Evolutionary conservation across 2,113 vertebrate genomes (phyloP).

Genomic region (Oryzias melastigma): DNA sequence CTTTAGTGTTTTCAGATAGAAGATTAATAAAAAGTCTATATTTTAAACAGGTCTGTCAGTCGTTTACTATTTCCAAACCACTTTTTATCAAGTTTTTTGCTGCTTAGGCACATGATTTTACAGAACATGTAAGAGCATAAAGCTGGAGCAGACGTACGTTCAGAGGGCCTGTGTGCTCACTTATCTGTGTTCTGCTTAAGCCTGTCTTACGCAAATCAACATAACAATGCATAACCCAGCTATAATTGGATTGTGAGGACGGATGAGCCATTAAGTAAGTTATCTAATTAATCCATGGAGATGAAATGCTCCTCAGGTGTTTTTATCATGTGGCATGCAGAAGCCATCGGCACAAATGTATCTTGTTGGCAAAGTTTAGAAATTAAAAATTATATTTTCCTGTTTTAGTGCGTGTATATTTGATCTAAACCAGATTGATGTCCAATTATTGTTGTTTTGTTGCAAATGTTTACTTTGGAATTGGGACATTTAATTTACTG

Average conservation of each 20-base stretch:
- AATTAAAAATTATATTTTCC: background rate
- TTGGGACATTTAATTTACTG: conserved; percentile 57
- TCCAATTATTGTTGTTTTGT: conserved; percentile 80
- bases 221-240: conserved; percentile 37
- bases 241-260: conserved; percentile 55
- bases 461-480: conserved; percentile 79
- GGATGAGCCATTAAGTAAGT: conserved; percentile 58
- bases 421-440: no score
- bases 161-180: conserved; percentile 4
- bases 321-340: no score
- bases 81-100: no score
- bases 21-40: no score
- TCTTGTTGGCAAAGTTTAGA: no score
- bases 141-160: conserved; percentile 10
- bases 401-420: background rate
- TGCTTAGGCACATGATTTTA: no score
- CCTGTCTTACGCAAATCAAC: conserved; percentile 37
- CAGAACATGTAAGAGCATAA: no score
- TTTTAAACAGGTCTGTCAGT: no score
- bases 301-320: no score
- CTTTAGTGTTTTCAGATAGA: no score
- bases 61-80: no score
- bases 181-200: conserved; percentile 46
- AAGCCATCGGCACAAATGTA: no score
- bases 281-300: background rate